Conservation (phyloP, 2,113 vertebrate genomes). For the Tupaia chinensis region DNA sequence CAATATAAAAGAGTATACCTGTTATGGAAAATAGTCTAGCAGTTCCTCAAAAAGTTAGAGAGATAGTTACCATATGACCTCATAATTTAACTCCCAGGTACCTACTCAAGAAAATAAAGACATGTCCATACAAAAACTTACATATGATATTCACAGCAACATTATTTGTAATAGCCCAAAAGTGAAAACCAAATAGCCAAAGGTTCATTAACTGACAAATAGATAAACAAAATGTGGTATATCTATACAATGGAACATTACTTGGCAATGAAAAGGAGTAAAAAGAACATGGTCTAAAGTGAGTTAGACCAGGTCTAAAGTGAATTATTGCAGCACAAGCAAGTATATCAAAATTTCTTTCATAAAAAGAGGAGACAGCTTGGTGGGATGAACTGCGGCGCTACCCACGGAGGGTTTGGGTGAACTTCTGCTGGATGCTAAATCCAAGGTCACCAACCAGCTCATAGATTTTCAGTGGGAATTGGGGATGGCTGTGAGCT, state of each 20-base stretch:
- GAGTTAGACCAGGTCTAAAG: too few species aligned
- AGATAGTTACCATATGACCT: neutral
- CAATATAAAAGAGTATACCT: neutral
- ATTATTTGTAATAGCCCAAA: neutral
- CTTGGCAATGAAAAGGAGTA: constrained; percentile 7
- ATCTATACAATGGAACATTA: neutral
- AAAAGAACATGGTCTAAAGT: neutral
- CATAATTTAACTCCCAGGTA: neutral
- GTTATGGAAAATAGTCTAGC: neutral
- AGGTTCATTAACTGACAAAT: neutral
- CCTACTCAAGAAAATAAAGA: neutral
- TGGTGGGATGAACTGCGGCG: too few species aligned
- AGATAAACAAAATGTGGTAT: neutral
- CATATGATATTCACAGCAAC: neutral
- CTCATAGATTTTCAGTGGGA: too few species aligned
- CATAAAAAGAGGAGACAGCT: too few species aligned
- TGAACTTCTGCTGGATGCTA: too few species aligned
- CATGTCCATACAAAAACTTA: neutral
- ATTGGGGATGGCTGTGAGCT: too few species aligned
- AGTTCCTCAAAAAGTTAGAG: neutral
- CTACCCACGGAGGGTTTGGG: too few species aligned
- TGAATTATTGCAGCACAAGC: too few species aligned
- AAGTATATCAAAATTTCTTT: too few species aligned
- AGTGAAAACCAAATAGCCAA: neutral
- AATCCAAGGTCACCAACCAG: too few species aligned